A percentile compares a stretch with the other conserved stretches of the same genome.
Conservation (phyloP, 37 sponge, comb jelly and placozoan genomes). For the Geodia barretti region DNA sequence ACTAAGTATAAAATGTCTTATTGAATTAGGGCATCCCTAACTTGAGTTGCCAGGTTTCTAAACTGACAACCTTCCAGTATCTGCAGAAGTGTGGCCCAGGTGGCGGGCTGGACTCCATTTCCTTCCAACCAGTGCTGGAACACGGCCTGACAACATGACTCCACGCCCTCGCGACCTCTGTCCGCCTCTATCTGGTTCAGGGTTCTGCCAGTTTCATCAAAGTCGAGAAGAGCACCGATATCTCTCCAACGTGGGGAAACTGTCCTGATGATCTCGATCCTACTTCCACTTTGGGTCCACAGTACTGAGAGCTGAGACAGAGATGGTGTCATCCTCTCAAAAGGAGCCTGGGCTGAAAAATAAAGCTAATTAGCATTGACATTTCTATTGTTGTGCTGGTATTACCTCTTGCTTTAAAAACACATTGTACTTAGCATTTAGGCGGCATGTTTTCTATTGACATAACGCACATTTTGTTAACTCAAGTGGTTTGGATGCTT, state of each 20-base stretch:
- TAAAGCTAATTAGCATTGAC: too few relatives aligned
- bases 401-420: too few relatives aligned
- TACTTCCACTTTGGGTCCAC: background rate
- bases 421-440: too few relatives aligned
- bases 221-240: background rate
- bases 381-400: too few relatives aligned
- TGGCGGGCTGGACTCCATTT: slow-evolving; percentile 1
- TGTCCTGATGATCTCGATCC: background rate
- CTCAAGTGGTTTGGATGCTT: too few relatives aligned
- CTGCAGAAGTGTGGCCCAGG: background rate
- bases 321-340: too few relatives aligned
- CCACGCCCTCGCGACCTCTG: background rate
- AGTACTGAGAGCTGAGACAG: background rate
- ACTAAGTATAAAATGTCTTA: too few relatives aligned
- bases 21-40: background rate
- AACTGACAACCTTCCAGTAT: background rate
- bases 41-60: background rate
- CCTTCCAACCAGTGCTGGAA: slow-evolving; percentile 4
- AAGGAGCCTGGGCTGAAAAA: too few relatives aligned
- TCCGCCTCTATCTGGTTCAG: background rate
- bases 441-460: too few relatives aligned
- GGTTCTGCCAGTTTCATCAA: background rate
- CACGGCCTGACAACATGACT: background rate
- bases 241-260: background rate
- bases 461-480: too few relatives aligned